Conservation (phyloP, 1,140 invertebrate species). For the Cephus cinctus region DNA sequence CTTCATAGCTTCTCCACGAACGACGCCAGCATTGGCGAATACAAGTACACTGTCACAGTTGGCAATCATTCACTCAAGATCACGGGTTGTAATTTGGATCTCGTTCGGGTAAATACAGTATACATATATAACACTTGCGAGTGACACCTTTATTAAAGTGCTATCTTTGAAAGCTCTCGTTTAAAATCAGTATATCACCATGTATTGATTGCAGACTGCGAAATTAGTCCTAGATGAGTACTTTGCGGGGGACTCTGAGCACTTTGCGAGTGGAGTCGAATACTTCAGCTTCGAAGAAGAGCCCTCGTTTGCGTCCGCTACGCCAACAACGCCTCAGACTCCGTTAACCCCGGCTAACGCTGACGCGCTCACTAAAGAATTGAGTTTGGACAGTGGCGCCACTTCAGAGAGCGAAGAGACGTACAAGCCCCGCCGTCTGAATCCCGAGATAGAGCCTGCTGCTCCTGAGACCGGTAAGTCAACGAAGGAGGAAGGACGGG, state of each 20-base stretch:
- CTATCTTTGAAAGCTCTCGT: too few relatives aligned
- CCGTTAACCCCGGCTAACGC: conserved; percentile 28
- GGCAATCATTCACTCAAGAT: conserved; percentile 80
- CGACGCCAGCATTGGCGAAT: conserved; percentile 81
- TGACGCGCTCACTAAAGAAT: conserved; percentile 29
- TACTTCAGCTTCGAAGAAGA: conserved; percentile 59
- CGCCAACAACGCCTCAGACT: conserved; percentile 31
- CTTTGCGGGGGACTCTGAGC: conserved; percentile 65
- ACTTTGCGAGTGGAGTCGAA: conserved; percentile 50
- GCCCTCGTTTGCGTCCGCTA: conserved; percentile 24
- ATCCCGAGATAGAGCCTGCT: conserved; percentile 14
- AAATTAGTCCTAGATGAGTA: conserved; percentile 84
- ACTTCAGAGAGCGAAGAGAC: conserved; percentile 45
- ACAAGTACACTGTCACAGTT: conserved; percentile 81
- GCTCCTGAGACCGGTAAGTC: too few relatives aligned
- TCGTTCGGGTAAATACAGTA: conserved; percentile 69
- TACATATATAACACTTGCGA: conserved; percentile 7
- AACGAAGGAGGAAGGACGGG: too few relatives aligned
- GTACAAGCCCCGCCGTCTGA: conserved; percentile 30
- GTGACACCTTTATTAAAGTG: conserved; percentile 7
- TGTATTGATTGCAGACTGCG: conserved; percentile 64
- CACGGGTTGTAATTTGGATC: conserved; percentile 77
- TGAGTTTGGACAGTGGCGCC: conserved; percentile 41
- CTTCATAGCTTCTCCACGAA: conserved; percentile 80
- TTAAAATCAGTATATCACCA: too few relatives aligned